Conservation (phyloP, 2,797 vertebrate genomes). For the Smutsia gigantea region DNA sequence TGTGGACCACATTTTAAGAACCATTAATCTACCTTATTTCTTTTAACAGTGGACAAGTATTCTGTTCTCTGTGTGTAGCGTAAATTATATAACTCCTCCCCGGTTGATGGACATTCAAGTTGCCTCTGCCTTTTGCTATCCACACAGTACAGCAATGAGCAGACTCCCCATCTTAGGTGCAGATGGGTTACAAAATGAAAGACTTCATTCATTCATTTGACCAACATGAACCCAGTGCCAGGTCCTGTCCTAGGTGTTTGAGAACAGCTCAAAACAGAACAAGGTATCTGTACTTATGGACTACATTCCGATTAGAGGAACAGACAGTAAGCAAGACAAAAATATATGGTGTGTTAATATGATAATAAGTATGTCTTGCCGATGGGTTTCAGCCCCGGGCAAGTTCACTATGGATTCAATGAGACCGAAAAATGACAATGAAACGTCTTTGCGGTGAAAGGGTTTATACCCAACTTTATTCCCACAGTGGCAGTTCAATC, state of each 20-base stretch:
- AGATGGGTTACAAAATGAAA: neutral
- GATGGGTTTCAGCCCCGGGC: too few relatives aligned
- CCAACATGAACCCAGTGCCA: neutral
- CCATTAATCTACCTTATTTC: neutral
- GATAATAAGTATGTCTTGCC: neutral
- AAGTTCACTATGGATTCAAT: too few relatives aligned
- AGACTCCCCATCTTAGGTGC: neutral
- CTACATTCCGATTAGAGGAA: too few relatives aligned
- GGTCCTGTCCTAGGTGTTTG: neutral
- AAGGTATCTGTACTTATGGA: neutral
- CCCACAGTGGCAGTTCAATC: too few relatives aligned
- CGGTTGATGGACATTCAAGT: accelerated
- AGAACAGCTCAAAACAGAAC: neutral
- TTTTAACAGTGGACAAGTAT: neutral
- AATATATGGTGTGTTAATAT: neutral
- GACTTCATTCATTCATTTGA: neutral
- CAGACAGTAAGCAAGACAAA: neutral
- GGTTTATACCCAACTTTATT: too few relatives aligned
- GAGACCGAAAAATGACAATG: too few relatives aligned
- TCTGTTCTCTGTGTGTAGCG: neutral
- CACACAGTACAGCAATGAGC: neutral
- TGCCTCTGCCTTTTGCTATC: neutral
- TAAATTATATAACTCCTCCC: neutral
- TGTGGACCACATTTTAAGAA: neutral
- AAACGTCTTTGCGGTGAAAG: too few relatives aligned